phyloP scores from a whole-genome alignment of 2,888 invertebrate species.

The Arge pagana region DNA sequence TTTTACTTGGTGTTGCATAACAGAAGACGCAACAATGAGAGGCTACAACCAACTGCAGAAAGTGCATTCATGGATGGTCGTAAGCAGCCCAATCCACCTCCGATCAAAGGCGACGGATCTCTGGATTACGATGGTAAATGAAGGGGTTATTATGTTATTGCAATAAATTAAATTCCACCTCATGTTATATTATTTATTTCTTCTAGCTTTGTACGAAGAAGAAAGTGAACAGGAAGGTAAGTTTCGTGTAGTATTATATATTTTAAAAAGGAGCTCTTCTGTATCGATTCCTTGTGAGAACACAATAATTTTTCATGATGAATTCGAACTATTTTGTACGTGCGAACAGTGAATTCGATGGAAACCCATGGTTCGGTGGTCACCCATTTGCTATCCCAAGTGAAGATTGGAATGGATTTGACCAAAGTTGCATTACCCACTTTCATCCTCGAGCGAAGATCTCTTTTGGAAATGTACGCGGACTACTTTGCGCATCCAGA shows the following conservation, averaged over 20 bases:
- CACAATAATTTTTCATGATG: background rate
- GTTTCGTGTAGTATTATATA: slow-evolving; percentile 39
- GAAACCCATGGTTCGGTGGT: slow-evolving; percentile 97
- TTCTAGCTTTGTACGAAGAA: slow-evolving; percentile 87
- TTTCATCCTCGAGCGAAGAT: slow-evolving; percentile 96
- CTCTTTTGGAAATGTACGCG: slow-evolving; percentile 98
- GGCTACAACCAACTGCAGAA: slow-evolving; percentile 38
- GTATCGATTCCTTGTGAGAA: slow-evolving; percentile 6
- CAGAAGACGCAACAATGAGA: slow-evolving; percentile 45
- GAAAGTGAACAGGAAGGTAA: slow-evolving; percentile 80
- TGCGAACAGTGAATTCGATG: slow-evolving; percentile 79
- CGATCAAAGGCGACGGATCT: slow-evolving; percentile 70
- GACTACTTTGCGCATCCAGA: slow-evolving; percentile 99
- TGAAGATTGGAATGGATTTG: slow-evolving; percentile 99
- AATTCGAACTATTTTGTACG: too few species aligned
- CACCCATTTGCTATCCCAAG: slow-evolving; percentile 94
- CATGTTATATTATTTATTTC: slow-evolving; percentile 32
- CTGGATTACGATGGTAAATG: slow-evolving; percentile 79
- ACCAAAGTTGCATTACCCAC: slow-evolving; percentile 99
- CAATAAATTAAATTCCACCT: slow-evolving; percentile 10
- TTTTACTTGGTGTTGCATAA: slow-evolving; percentile 40
- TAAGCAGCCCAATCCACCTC: slow-evolving; percentile 57
- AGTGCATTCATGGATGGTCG: slow-evolving; percentile 40
- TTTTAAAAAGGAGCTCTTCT: slow-evolving; percentile 7
- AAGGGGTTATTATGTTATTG: background rate